Conservation (phyloP, 2,888 invertebrate genomes). For the Pristionchus maxplancki region DNA sequence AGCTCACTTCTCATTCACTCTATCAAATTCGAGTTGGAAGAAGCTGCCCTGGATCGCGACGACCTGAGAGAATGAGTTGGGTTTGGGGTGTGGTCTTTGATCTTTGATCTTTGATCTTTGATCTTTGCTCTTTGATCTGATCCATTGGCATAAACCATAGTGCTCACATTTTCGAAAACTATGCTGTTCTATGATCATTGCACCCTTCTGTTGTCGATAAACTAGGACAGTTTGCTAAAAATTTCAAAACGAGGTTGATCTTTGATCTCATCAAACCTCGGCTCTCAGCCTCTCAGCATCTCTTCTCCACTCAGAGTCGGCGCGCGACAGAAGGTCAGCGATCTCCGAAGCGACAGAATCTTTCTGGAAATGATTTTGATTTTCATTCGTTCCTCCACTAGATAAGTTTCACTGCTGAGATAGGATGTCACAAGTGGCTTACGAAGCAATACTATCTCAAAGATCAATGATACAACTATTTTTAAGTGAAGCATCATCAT, state of each 20-base stretch:
- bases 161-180: no score
- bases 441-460: no score
- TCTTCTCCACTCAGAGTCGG: constrained; percentile 67
- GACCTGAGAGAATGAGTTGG: constrained; percentile 50
- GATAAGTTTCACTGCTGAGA: neutral
- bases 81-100: neutral
- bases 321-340: constrained; percentile 61
- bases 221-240: no score
- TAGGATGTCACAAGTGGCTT: no score
- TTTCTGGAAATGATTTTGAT: constrained; percentile 55
- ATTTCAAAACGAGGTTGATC: no score
- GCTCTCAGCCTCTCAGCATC: constrained; percentile 64
- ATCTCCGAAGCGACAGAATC: constrained; percentile 65
- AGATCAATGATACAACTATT: no score
- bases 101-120: neutral
- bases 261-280: no score
- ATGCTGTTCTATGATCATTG: no score
- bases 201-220: no score
- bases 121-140: constrained; percentile 5
- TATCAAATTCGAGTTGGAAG: constrained; percentile 73
- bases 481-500: no score
- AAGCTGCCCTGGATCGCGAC: constrained; percentile 72
- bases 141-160: no score
- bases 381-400: neutral
- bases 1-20: constrained; percentile 72